Conservation (phyloP, 2,797 vertebrate genomes). For the Tiaroga cobitis region DNA sequence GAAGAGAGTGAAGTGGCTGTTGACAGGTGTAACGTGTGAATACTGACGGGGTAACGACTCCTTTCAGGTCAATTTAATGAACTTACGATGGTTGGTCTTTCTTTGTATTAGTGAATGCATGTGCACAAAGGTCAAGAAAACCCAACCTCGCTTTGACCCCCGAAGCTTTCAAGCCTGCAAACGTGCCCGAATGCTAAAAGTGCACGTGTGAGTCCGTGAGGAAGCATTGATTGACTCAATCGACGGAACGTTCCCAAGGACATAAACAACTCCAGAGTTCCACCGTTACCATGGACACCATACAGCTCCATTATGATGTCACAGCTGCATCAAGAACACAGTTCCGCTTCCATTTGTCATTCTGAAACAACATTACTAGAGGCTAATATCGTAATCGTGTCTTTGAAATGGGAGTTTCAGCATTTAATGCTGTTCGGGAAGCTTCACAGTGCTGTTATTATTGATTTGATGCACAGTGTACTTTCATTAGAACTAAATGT, state of each 20-base stretch:
- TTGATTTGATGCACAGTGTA: conserved; percentile 44
- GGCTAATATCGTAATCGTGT: not conserved
- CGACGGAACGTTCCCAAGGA: conserved; percentile 10
- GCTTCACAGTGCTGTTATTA: conserved; percentile 38
- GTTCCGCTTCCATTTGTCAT: not conserved
- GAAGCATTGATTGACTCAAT: conserved; percentile 40
- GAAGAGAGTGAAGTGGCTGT: not conserved
- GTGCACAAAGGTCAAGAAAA: conserved; percentile 30
- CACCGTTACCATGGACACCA: conserved; percentile 14
- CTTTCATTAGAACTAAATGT: conserved; percentile 37
- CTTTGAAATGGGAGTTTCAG: conserved; percentile 32
- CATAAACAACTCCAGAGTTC: conserved; percentile 29
- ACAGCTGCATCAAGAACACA: not conserved
- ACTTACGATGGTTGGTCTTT: not conserved
- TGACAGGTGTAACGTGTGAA: not conserved
- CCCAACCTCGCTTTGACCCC: conserved; percentile 13
- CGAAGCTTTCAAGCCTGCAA: conserved; percentile 11
- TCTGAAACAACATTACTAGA: conserved; percentile 17
- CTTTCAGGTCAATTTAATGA: conserved; percentile 10
- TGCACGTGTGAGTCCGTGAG: conserved; percentile 32
- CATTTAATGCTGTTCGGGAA: conserved; percentile 15
- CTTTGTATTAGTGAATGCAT: not conserved
- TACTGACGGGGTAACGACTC: not conserved
- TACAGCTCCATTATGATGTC: conserved; percentile 22
- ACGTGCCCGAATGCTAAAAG: conserved; percentile 42